phyloP scores from a whole-genome alignment of 2,797 vertebrate genomes.

The Sciurus carolinensis region DNA sequence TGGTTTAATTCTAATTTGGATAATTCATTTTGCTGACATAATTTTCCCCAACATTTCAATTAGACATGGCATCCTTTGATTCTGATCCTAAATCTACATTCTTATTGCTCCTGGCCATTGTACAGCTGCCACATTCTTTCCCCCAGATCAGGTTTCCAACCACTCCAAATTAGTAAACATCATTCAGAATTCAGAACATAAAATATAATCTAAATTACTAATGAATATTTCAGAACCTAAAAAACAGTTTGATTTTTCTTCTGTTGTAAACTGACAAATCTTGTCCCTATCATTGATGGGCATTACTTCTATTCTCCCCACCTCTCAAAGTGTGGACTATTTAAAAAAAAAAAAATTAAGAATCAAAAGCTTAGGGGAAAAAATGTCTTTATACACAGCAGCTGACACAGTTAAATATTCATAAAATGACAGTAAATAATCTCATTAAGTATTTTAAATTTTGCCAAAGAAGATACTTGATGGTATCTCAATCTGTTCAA shows the following conservation, averaged over 20 bases:
- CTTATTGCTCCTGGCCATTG: background rate
- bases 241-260: background rate
- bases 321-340: background rate
- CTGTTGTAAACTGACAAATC: background rate
- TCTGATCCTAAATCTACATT: background rate
- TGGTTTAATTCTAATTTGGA: background rate
- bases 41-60: background rate
- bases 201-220: conserved; percentile 9
- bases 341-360: background rate
- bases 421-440: background rate
- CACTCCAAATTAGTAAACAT: background rate
- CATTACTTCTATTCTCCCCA: background rate
- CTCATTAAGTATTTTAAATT: background rate
- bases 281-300: background rate
- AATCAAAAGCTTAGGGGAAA: background rate
- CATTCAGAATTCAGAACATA: background rate
- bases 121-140: background rate
- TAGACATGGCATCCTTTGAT: background rate
- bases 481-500: background rate
- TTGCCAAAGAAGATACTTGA: background rate
- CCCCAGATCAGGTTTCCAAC: background rate
- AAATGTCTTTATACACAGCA: background rate
- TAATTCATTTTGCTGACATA: background rate
- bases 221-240: conserved; percentile 27
- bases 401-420: background rate